Percentiles rank a stretch among this genome's conserved stretches.
Evolutionary conservation across 2,113 vertebrate genomes (phyloP).

Genomic region (Chlorodrepanis virens): DNA sequence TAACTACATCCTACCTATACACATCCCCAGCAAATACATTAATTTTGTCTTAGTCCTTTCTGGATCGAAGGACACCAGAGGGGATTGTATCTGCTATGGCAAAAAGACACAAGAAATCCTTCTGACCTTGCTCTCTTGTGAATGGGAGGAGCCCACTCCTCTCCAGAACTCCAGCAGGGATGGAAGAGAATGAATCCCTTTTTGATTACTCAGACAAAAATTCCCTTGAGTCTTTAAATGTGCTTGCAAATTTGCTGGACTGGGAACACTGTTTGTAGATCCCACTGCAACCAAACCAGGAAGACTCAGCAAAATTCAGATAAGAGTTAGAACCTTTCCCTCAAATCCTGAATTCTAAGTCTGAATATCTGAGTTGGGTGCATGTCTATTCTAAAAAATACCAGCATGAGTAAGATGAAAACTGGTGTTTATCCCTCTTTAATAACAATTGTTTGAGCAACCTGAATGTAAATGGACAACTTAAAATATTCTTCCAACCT

Average conservation of each 20-base stretch:
- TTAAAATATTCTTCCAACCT: neutral
- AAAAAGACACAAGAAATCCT: neutral
- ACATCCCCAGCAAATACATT: fast-evolving
- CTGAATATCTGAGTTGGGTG: neutral
- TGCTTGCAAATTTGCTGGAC: neutral
- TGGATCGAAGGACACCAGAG: neutral
- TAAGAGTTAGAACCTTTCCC: neutral
- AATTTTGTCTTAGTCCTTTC: neutral
- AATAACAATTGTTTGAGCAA: neutral
- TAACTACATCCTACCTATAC: neutral
- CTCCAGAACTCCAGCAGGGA: neutral
- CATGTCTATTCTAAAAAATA: neutral
- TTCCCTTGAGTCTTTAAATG: neutral
- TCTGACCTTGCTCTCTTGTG: neutral
- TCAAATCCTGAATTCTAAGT: neutral
- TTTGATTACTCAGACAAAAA: neutral
- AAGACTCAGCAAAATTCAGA: neutral
- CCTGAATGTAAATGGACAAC: neutral
- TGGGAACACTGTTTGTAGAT: neutral
- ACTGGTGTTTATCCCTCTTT: neutral
- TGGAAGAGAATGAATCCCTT: neutral
- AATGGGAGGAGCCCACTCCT: neutral
- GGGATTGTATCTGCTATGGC: neutral
- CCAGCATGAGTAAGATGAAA: neutral
- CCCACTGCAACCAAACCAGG: neutral